A percentile compares a stretch with the other conserved stretches of the same genome.
phyloP scores from a whole-genome alignment of 2,113 vertebrate species.

The Heterochromis multidens region DNA sequence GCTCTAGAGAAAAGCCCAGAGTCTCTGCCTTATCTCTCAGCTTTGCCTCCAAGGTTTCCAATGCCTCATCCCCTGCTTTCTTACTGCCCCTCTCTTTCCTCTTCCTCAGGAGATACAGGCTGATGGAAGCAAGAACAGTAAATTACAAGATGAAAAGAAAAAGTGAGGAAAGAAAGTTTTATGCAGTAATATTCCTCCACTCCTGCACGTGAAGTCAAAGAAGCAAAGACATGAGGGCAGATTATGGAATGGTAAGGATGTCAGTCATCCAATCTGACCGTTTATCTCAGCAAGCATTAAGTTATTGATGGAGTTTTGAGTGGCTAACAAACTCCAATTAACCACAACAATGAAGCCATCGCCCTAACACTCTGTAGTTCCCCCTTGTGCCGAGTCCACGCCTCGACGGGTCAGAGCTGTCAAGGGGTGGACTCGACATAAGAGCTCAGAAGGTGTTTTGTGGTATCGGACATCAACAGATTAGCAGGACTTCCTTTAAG shows the following conservation, averaged over 20 bases:
- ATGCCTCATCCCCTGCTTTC: constrained; percentile 66
- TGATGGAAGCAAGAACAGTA: constrained; percentile 39
- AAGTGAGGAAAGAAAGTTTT: background rate
- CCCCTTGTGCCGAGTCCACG: background rate
- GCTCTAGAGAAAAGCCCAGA: constrained; percentile 85
- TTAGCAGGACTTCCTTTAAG: background rate
- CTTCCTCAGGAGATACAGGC: constrained; percentile 82
- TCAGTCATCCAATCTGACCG: background rate
- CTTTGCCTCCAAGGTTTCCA: constrained; percentile 82
- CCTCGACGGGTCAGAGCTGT: too few relatives aligned
- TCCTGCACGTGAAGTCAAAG: background rate
- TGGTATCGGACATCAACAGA: background rate
- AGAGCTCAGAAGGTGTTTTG: background rate
- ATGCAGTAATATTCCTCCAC: background rate
- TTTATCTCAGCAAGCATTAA: background rate
- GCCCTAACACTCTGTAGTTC: background rate
- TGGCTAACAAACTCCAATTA: background rate
- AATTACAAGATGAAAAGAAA: background rate
- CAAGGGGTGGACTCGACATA: background rate
- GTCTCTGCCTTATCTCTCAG: constrained; percentile 79
- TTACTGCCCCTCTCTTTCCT: constrained; percentile 80
- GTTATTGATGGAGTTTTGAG: background rate
- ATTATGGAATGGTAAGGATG: background rate
- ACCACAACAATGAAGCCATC: background rate
- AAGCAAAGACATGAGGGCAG: background rate